Conservation (phyloP, 2,797 vertebrate species). For the Aldrovandia affinis region DNA sequence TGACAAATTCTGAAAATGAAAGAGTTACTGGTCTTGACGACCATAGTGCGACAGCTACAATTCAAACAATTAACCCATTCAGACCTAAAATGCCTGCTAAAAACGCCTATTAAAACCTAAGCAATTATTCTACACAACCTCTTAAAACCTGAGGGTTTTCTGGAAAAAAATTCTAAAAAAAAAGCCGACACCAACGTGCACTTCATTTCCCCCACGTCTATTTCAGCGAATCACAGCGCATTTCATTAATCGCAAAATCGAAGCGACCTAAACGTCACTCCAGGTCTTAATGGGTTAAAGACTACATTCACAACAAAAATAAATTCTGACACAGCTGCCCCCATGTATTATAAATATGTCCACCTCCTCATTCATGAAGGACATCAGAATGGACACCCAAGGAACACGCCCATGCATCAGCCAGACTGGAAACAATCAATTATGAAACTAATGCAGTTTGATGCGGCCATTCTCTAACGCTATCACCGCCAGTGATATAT, state of each 20-base stretch:
- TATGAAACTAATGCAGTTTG: not conserved
- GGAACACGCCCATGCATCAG: not conserved
- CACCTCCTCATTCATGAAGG: not conserved
- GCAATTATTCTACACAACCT: too few species aligned
- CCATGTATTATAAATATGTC: not conserved
- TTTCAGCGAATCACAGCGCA: too few species aligned
- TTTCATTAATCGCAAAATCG: too few species aligned
- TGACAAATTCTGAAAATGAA: not conserved
- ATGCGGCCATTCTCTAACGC: not conserved
- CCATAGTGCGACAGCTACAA: not conserved
- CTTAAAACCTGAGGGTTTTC: too few species aligned
- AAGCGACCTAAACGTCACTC: too few species aligned
- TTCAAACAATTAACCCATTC: not conserved
- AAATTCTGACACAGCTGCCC: not conserved
- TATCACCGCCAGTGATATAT: not conserved
- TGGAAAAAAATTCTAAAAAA: too few species aligned
- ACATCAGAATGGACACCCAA: not conserved
- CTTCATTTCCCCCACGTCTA: too few species aligned
- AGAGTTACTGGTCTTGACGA: not conserved
- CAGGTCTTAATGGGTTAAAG: too few species aligned
- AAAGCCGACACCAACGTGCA: too few species aligned
- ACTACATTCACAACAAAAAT: not conserved
- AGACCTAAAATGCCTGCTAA: too few species aligned
- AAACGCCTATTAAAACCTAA: too few species aligned
- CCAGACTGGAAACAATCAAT: slow-evolving; percentile 19